Evolutionary conservation across 1,140 invertebrate genomes (phyloP).

Genomic region (Branchinecta lindahli): DNA sequence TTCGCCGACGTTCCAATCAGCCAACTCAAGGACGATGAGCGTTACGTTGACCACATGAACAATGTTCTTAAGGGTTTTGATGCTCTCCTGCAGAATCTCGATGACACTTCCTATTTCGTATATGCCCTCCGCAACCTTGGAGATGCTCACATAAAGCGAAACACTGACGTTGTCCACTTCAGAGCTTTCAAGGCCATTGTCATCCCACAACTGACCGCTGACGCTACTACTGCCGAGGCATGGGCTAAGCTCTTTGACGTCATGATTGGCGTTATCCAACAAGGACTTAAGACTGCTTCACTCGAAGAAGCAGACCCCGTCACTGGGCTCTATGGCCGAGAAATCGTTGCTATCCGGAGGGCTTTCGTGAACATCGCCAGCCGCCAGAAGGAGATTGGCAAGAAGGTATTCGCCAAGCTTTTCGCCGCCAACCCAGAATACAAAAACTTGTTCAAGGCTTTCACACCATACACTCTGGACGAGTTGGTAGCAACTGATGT

Average conservation of each 20-base stretch:
- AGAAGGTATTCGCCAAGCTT: constrained; percentile 37
- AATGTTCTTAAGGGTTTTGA: constrained; percentile 36
- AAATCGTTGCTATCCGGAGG: constrained; percentile 34
- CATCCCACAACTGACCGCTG: too few relatives aligned
- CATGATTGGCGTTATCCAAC: constrained; percentile 8
- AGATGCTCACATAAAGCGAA: constrained; percentile 12
- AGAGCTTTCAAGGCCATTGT: too few relatives aligned
- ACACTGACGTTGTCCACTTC: neutral
- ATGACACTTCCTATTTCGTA: constrained; percentile 6
- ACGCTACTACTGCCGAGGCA: too few relatives aligned
- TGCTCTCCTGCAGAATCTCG: constrained; percentile 12
- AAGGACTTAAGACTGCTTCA: too few relatives aligned
- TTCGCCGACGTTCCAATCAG: constrained; percentile 40
- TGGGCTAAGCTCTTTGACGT: constrained; percentile 14
- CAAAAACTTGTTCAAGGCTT: constrained; percentile 40
- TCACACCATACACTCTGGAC: constrained; percentile 38
- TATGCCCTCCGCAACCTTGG: constrained; percentile 10
- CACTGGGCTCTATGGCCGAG: constrained; percentile 35
- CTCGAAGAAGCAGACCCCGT: constrained; percentile 25
- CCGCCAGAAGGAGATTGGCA: constrained; percentile 35
- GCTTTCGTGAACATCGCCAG: constrained; percentile 37
- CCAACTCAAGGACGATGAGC: constrained; percentile 40
- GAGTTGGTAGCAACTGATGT: constrained; percentile 40
- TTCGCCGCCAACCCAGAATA: constrained; percentile 45
- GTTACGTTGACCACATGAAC: constrained; percentile 51